Evolutionary conservation across 2,888 invertebrate genomes (phyloP), one percentile per base, ranked within the genome.

Genomic region (Xestoiulus laeticollis): DNA sequence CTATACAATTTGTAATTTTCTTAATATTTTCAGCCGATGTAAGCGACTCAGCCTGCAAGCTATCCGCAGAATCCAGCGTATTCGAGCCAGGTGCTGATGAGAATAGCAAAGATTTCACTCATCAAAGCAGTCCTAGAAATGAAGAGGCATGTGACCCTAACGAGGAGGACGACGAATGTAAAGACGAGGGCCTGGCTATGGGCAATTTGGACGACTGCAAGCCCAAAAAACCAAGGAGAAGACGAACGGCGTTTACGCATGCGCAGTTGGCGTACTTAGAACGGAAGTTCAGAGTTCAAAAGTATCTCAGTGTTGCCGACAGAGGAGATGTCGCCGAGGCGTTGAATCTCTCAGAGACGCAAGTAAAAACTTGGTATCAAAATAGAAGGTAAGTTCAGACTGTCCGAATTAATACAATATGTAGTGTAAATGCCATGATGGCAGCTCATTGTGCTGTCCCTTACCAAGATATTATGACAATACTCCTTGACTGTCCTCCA

Each of bases 351-450:
- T 96, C 97, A 53, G 98, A 98, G 93, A 98, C 98, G 0, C 98
- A 98, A 91, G 97, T 98, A 87, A 98, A 98, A 93, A 98, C 98
- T 1, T 98, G 98, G 98, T 98, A 96, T 91, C 96, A 97, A 92
- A 97, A 97, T 91, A 93, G 96, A 92, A 94, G 96, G 96, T 96
- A 90, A 92, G 92, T 85, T 16, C 22, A 22, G 87, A 48, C 19
- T 48, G 14, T 14, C 48, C 3, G 48, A 12, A 6, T 48, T 43
- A 43, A 43, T 43, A 43, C 48, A 32, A 19, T 68, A 78, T 22
- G 6, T 22, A 8, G 0, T 68, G 26, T 68, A 26, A 0, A 68
- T 22, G 5, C 68, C 1, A 2, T 68, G 12, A 68, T 8, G 26
- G 26, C 12, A 2, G n/a, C n/a, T n/a, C n/a, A n/a, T n/a, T n/a